phyloP scores from a whole-genome alignment of 1,140 invertebrate species.

The Neodiprion pinetum region DNA sequence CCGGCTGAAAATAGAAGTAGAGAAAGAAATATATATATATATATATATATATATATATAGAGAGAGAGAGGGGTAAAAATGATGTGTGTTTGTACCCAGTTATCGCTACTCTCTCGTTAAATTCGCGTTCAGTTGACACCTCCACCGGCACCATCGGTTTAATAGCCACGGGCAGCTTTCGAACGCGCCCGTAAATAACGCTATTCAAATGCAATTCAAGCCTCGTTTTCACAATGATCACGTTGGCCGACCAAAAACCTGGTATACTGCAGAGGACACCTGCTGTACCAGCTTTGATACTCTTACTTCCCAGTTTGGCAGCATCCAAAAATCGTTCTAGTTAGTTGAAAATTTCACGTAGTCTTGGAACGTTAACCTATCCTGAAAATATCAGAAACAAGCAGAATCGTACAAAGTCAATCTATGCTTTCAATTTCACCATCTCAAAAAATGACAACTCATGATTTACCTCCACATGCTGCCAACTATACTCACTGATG shows the following conservation, averaged over 20 bases:
- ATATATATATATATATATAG: not conserved
- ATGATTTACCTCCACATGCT: not conserved
- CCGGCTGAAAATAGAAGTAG: too few relatives aligned
- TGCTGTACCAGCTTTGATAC: not conserved
- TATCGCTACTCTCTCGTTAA: not conserved
- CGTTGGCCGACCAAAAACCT: not conserved
- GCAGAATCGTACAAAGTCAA: too few relatives aligned
- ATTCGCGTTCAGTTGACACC: slow-evolving; percentile 2
- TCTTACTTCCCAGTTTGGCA: not conserved
- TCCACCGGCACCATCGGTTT: not conserved
- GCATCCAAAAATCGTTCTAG: too few relatives aligned
- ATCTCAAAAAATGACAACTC: too few relatives aligned
- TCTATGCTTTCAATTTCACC: too few relatives aligned
- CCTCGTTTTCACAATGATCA: slow-evolving; percentile 9
- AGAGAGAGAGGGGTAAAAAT: not conserved
- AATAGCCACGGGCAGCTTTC: not conserved
- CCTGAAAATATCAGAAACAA: too few relatives aligned
- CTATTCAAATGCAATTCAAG: not conserved
- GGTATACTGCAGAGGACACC: not conserved
- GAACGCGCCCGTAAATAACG: slow-evolving; percentile 9
- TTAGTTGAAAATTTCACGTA: too few relatives aligned
- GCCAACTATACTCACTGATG: not conserved
- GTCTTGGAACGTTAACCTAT: too few relatives aligned
- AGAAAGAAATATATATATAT: not conserved
- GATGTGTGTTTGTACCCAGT: not conserved